Evolutionary conservation across 37 sponge, comb jelly and placozoan genomes (phyloP).

Genomic region (Geodia barretti): DNA sequence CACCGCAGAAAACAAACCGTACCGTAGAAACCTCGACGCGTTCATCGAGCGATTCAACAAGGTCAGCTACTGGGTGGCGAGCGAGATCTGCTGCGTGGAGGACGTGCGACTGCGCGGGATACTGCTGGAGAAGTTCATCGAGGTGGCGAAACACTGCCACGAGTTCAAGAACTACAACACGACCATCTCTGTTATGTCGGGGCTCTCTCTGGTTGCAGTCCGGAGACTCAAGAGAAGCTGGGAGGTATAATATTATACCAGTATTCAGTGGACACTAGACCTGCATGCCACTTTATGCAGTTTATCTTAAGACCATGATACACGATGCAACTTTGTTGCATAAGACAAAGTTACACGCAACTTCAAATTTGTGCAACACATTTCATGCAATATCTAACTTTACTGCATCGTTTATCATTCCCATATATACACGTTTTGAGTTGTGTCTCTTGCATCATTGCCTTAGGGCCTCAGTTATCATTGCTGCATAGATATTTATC

Average conservation of each 20-base stretch:
- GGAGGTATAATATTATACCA: conserved; percentile 54
- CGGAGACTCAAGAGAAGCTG: conserved; percentile 72
- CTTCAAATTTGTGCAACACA: too few relatives aligned
- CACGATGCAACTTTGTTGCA: too few relatives aligned
- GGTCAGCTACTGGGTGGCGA: conserved; percentile 80
- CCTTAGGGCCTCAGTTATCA: too few relatives aligned
- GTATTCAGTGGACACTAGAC: not conserved
- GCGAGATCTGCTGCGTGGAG: conserved; percentile 50
- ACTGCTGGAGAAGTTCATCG: conserved; percentile 80
- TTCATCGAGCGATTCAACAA: conserved; percentile 78
- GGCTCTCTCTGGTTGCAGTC: conserved; percentile 63
- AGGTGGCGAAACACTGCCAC: conserved; percentile 83
- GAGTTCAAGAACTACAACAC: conserved; percentile 80
- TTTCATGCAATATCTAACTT: too few relatives aligned
- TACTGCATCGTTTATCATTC: too few relatives aligned
- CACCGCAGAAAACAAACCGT: conserved; percentile 42
- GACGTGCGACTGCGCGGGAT: conserved; percentile 27
- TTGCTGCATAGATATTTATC: too few relatives aligned
- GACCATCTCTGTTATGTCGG: conserved; percentile 67
- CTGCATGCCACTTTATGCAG: too few relatives aligned
- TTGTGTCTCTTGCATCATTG: too few relatives aligned
- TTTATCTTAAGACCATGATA: too few relatives aligned
- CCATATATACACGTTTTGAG: too few relatives aligned
- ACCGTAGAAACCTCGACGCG: conserved; percentile 76
- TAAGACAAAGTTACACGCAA: too few relatives aligned